Evolutionary conservation across 2,888 invertebrate genomes (phyloP).

Genomic region (Dolichopus griseipennis): DNA sequence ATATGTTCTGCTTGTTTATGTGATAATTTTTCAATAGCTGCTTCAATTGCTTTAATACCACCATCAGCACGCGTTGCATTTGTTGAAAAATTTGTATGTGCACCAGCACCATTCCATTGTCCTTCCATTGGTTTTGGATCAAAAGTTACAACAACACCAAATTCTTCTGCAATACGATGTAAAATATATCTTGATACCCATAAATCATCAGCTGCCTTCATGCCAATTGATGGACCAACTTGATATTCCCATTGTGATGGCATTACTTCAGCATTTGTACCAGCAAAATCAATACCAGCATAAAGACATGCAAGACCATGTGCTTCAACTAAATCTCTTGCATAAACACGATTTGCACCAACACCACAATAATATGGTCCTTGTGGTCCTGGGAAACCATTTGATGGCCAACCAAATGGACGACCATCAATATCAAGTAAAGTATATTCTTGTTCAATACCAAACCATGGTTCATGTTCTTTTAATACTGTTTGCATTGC

Average conservation of each 20-base stretch:
- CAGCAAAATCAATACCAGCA: slow-evolving; percentile 67
- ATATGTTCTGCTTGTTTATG: slow-evolving; percentile 67
- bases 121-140: slow-evolving; percentile 56
- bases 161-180: slow-evolving; percentile 53
- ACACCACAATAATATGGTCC: slow-evolving; percentile 81
- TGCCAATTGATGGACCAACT: slow-evolving; percentile 55
- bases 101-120: slow-evolving; percentile 92
- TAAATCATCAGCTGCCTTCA: slow-evolving; percentile 52
- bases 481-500: slow-evolving; percentile 49
- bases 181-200: slow-evolving; percentile 54
- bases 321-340: slow-evolving; percentile 73
- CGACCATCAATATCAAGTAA: slow-evolving; percentile 50
- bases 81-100: slow-evolving; percentile 87
- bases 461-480: slow-evolving; percentile 62
- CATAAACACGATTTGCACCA: slow-evolving; percentile 67
- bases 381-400: slow-evolving; percentile 58
- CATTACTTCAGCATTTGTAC: slow-evolving; percentile 77
- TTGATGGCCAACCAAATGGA: slow-evolving; percentile 66
- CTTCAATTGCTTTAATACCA: slow-evolving; percentile 60
- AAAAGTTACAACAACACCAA: slow-evolving; percentile 49
- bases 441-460: slow-evolving; percentile 60
- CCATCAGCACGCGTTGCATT: slow-evolving; percentile 68
- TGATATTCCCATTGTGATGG: slow-evolving; percentile 68
- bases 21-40: slow-evolving; percentile 64
- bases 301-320: slow-evolving; percentile 61